Evolutionary conservation across 2,888 invertebrate species (phyloP), one percentile per base, ranked within the genome.

Genomic region (Chironomus tentans): DNA sequence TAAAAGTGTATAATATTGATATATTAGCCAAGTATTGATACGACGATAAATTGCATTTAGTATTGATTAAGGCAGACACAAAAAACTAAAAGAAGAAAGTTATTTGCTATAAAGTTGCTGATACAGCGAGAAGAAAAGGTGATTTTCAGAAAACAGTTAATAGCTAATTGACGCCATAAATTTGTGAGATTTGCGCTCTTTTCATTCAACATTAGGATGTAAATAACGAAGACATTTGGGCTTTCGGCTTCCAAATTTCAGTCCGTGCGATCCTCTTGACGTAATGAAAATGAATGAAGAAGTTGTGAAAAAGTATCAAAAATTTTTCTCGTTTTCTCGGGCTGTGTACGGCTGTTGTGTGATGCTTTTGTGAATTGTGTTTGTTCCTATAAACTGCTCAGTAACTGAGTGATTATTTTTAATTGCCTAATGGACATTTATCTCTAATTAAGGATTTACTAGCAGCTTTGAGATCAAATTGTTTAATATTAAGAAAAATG

Each of bases 271-370:
- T 21, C 47, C 15, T 68, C 65, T 74, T 68, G 68, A 68, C 74
- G 62, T 68, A 62, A 24, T 65, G 68, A 22, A 68, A 74, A 74
- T 74, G 74, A 74, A 74, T 74, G 74, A 74, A 72, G 72, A 72
- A 74, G 74, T 68, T 47, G 68, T 68, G 74, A 74, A 74, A 74
- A 65, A 74, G 74, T 74, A 74, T 61, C 62, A 73, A 50, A 65
- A 65, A 65, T 68, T 74, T 65, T 74, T 74, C 74, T 74, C 46
- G 68, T 74, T 74, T 74, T 21, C 74, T 68, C 38, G 47, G 62
- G 65, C 22, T 22, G 2, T 10, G 4, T 74, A 7, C 48, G 21
- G 10, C 13, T 24, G 10, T 65, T 10, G 18, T 24, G 74, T 48
- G 74, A 68, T 46, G 47, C 62, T 21, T 22, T 12, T 3, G 13